Evolutionary conservation across 2,888 invertebrate genomes (phyloP), one percentile per base, ranked within the genome.

Genomic region (Lasioglossum pauxillum): DNA sequence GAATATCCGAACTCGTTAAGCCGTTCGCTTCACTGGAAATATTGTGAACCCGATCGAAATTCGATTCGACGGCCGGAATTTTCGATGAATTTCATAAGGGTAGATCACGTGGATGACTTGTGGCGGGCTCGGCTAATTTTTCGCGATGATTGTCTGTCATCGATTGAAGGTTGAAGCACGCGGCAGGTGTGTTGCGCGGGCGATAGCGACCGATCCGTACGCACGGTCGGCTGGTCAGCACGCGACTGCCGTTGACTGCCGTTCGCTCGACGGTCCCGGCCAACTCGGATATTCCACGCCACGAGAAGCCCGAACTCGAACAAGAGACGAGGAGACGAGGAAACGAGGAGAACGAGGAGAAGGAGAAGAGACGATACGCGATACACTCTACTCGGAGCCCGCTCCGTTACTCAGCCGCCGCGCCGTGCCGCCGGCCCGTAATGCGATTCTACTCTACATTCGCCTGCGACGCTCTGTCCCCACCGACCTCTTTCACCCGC

Each of bases 191-290:
- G 38, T 23, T 27, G 38, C 23, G 19, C 41, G 73, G 41, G 35
- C 44, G 53, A 69, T 16, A 46, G 27, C 27, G 46, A 79, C 67
- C 80, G 71, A 73, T 76, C 85, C 87, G 89, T 91, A 89, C 90
- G 78, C 79, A 76, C 86, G 80, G 91, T 88, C 80, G 90, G 91
- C 89, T 88, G 92, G 92, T 90, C 92, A 90, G 92, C 91, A 91
- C 91, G 90, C 92, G 92, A 94, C 94, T 94, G 93, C 87, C 82
- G 78, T 44, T 19, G 92, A 94, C 94, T 94, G 93, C 87, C 82
- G 78, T 44, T 19, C 46, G 31, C 31, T 27, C 46, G 27, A 64
- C n/a, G n/a, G n/a, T n/a, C n/a, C n/a, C n/a, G n/a, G n/a, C n/a
- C n/a, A n/a, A n/a, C n/a, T 38, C 69, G 76, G 64, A 44, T 80